Conservation (phyloP, 2,888 invertebrate genomes). For the Hypomecis atomaria region DNA sequence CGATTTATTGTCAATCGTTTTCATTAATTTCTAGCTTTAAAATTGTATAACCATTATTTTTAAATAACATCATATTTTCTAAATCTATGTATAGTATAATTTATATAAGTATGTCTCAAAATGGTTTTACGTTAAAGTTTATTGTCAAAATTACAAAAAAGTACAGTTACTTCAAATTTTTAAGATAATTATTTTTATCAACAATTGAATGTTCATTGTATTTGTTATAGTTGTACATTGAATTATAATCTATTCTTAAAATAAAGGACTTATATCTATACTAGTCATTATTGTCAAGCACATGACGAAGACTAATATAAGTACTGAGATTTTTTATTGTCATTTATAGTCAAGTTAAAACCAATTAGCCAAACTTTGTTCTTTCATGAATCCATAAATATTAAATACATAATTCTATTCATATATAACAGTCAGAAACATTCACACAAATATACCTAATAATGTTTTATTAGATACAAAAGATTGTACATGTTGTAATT, state of each 20-base stretch:
- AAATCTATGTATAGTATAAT: conserved; percentile 42
- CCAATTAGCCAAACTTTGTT: conserved; percentile 15
- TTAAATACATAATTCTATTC: not conserved
- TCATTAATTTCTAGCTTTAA: conserved; percentile 23
- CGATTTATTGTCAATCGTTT: conserved; percentile 56
- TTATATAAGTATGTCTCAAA: conserved; percentile 50
- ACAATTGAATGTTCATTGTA: conserved; percentile 33
- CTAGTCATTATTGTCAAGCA: conserved; percentile 33
- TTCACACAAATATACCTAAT: conserved; percentile 17
- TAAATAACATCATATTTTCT: conserved; percentile 20
- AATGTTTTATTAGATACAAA: conserved; percentile 35
- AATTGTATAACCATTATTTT: conserved; percentile 36
- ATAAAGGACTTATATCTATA: conserved; percentile 13
- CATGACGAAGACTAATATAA: conserved; percentile 19
- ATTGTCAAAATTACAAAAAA: conserved; percentile 62
- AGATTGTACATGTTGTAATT: conserved; percentile 1
- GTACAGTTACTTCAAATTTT: conserved; percentile 42
- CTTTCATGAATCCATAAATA: conserved; percentile 23
- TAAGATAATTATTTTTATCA: conserved; percentile 24
- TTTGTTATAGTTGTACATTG: conserved; percentile 30
- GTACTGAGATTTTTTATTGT: conserved; percentile 11
- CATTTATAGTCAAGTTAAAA: conserved; percentile 7
- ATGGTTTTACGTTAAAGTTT: conserved; percentile 51
- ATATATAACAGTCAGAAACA: conserved; percentile 30
- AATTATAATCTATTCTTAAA: conserved; percentile 21